Percentiles rank a stretch among this genome's conserved stretches.
Conservation (phyloP, 1,140 invertebrate genomes). For the Bacillus rossius region DNA sequence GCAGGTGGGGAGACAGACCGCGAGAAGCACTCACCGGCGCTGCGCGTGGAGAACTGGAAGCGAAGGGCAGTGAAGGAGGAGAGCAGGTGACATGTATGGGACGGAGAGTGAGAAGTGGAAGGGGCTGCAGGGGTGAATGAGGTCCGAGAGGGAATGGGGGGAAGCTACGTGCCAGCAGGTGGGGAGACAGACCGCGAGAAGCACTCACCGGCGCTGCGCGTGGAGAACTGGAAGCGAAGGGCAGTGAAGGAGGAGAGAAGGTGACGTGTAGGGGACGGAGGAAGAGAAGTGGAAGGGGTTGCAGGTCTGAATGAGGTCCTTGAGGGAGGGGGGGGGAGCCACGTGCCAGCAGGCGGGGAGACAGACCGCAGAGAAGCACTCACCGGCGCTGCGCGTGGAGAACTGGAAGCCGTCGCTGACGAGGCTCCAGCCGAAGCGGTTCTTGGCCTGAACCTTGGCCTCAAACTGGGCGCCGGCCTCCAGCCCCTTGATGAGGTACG, state of each 20-base stretch:
- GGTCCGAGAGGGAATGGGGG: too few relatives aligned
- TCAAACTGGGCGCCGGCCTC: constrained; percentile 54
- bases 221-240: not conserved
- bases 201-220: not conserved
- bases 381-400: constrained; percentile 45
- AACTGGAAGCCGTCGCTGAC: constrained; percentile 51
- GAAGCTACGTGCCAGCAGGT: too few relatives aligned
- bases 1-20: too few relatives aligned
- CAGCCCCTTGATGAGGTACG: constrained; percentile 52
- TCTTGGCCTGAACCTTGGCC: constrained; percentile 55
- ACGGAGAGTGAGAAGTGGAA: too few relatives aligned
- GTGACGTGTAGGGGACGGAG: not conserved
- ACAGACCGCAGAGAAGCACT: constrained; percentile 17
- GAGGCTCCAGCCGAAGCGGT: constrained; percentile 57
- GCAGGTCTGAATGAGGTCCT: not conserved
- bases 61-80: too few relatives aligned
- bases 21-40: too few relatives aligned
- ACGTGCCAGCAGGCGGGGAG: not conserved
- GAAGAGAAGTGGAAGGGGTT: not conserved
- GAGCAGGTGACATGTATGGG: too few relatives aligned
- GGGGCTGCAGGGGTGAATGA: too few relatives aligned
- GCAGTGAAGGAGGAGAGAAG: not conserved
- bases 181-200: too few relatives aligned
- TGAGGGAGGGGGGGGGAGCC: not conserved
- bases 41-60: too few relatives aligned